A percentile compares a stretch with the other conserved stretches of the same genome.
phyloP scores from a whole-genome alignment of 2,888 invertebrate genomes.

The Xestoiulus laeticollis region DNA sequence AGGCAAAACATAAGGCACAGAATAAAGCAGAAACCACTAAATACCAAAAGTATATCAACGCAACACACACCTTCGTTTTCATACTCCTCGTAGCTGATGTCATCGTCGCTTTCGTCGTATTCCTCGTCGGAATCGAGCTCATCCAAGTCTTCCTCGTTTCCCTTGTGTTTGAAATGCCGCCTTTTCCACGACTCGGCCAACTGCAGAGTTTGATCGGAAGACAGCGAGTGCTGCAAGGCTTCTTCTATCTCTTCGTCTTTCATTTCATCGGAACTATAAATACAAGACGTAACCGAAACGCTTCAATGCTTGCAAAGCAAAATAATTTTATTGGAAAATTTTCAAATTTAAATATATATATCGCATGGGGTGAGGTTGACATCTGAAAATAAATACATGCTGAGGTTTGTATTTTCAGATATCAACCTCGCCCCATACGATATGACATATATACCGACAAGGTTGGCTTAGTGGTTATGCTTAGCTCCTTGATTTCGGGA shows the following conservation, averaged over 20 bases:
- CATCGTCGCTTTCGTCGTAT: constrained; percentile 60
- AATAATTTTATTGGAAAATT: background rate
- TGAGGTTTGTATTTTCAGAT: no score
- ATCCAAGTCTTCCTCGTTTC: constrained; percentile 64
- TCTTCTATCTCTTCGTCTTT: constrained; percentile 69
- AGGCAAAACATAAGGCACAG: constrained; percentile 47
- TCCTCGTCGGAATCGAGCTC: constrained; percentile 59
- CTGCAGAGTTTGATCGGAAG: constrained; percentile 75
- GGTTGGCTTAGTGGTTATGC: no score
- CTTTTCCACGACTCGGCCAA: constrained; percentile 76
- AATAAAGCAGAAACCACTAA: constrained; percentile 50
- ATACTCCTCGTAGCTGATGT: constrained; percentile 58
- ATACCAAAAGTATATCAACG: constrained; percentile 50
- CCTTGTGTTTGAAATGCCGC: constrained; percentile 66
- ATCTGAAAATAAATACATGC: no score
- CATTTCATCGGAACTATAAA: constrained; percentile 55
- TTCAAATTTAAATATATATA: no score
- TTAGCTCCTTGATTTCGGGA: no score
- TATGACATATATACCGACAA: no score
- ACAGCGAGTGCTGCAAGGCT: constrained; percentile 70
- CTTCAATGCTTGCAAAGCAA: background rate
- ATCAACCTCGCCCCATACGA: no score
- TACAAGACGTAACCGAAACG: background rate
- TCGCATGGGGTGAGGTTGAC: no score
- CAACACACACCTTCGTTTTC: constrained; percentile 57